These are phyloP conservation scores for Nothobranchius furzeri DNA, from an alignment of 2,113 vertebrate genomes.

Conservation along the genomic window DNA sequence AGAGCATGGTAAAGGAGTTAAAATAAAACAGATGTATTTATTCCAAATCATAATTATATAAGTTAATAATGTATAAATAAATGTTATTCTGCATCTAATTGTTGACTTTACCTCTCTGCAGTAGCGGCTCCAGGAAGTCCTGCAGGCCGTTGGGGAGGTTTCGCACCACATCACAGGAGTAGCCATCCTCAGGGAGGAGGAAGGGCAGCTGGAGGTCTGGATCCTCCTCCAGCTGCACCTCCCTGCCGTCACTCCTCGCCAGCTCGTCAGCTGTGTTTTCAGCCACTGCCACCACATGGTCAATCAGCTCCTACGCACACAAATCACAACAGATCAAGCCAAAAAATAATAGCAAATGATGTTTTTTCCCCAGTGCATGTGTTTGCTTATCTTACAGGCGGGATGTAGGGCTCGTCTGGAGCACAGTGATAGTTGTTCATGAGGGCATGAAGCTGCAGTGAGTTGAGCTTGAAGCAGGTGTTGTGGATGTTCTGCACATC, in stretches of 20 bases:
- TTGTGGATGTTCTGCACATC: conserved; percentile 94
- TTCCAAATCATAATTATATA: too few relatives aligned
- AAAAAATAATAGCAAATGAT: background rate
- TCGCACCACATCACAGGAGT: conserved; percentile 96
- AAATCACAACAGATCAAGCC: background rate
- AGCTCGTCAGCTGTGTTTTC: conserved; percentile 97
- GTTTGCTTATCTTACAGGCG: conserved; percentile 82
- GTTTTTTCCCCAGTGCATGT: background rate
- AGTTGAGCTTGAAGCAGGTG: conserved; percentile 98
- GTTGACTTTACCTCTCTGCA: conserved; percentile 87
- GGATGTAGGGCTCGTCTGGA: conserved; percentile 94
- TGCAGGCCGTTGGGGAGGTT: conserved; percentile 95
- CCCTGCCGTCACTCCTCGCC: conserved; percentile 92
- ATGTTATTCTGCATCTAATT: background rate
- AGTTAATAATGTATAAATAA: too few relatives aligned
- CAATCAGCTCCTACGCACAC: conserved; percentile 87
- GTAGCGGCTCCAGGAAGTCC: conserved; percentile 95
- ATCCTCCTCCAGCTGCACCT: conserved; percentile 95
- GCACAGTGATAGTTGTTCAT: conserved; percentile 97
- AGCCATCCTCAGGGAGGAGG: conserved; percentile 95
- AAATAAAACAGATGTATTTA: too few relatives aligned
- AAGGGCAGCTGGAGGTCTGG: conserved; percentile 98
- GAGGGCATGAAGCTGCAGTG: conserved; percentile 92
- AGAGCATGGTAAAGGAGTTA: too few relatives aligned
- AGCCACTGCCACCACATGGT: conserved; percentile 92